Evolutionary conservation across 2,888 invertebrate genomes (phyloP).

Genomic region (Rutpela maculata): DNA sequence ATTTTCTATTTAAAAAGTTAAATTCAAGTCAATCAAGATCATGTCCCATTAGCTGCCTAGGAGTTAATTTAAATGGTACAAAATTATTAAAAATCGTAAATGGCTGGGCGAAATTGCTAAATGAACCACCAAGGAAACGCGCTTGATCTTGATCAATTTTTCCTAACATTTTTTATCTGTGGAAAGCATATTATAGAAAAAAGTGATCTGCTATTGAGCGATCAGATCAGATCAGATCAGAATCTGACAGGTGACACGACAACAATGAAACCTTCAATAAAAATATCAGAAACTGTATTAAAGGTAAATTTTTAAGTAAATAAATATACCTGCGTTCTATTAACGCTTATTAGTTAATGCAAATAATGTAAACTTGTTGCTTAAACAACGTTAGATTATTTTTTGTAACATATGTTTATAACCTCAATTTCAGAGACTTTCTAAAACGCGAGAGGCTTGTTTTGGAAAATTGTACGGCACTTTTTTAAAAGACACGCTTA

Average conservation of each 20-base stretch:
- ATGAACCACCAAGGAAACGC: too few species aligned
- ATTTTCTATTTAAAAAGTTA: too few species aligned
- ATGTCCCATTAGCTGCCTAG: too few species aligned
- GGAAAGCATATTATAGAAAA: too few species aligned
- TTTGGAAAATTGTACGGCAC: constrained; percentile 86
- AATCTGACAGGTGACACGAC: background rate
- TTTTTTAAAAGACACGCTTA: constrained; percentile 82
- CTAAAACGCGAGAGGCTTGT: constrained; percentile 78
- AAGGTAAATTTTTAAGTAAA: constrained; percentile 76
- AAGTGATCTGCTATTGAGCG: too few species aligned
- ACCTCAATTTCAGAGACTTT: constrained; percentile 78
- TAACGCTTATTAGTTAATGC: background rate
- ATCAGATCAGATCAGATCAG: too few species aligned
- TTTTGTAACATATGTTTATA: constrained; percentile 29
- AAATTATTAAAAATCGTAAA: too few species aligned
- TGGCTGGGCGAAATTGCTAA: too few species aligned
- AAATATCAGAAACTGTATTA: constrained; percentile 82
- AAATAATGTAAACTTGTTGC: background rate
- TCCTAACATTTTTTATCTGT: too few species aligned
- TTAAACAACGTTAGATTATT: background rate
- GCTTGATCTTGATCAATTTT: too few species aligned
- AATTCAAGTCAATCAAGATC: too few species aligned
- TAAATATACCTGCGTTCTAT: background rate
- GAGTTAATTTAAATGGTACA: too few species aligned
- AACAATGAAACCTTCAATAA: constrained; percentile 70